A percentile compares a stretch with the other conserved stretches of the same genome.
Evolutionary conservation across 2,888 invertebrate genomes (phyloP).

Genomic region (Schizotus pectinicornis): DNA sequence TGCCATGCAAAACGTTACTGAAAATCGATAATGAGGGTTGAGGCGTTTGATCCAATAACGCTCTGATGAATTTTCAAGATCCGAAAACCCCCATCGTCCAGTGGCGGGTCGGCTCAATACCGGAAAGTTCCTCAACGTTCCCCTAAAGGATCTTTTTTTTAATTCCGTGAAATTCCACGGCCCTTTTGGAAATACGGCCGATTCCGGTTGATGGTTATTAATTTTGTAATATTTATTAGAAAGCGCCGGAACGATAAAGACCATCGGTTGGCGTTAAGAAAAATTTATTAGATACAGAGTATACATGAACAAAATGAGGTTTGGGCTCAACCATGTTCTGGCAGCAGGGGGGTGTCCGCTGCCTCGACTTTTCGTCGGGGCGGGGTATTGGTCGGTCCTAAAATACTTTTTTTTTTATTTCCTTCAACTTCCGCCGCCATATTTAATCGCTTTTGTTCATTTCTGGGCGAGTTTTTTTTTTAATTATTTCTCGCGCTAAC

Average conservation of each 20-base stretch:
- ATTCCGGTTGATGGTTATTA: constrained; percentile 11
- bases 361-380: constrained; percentile 47
- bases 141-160: not conserved
- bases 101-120: no score
- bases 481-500: not conserved
- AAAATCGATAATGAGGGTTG: constrained; percentile 13
- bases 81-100: no score
- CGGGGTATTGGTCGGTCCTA: constrained; percentile 33
- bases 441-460: not conserved
- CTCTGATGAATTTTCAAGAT: no score
- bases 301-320: constrained; percentile 60
- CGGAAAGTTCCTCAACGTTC: no score
- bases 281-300: constrained; percentile 56
- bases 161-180: no score
- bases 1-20: constrained; percentile 3
- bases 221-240: constrained; percentile 33
- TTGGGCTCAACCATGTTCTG: constrained; percentile 59
- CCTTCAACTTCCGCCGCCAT: not conserved
- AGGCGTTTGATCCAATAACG: no score
- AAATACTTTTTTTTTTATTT: constrained; percentile 8
- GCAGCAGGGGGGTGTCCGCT: constrained; percentile 54
- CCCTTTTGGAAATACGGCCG: no score
- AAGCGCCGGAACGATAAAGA: constrained; percentile 39
- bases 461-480: not conserved
- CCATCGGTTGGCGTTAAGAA: constrained; percentile 52